Evolutionary conservation across 2,113 vertebrate species (phyloP), one percentile per base, ranked within the genome.

Genomic region (Callorhinus ursinus): DNA sequence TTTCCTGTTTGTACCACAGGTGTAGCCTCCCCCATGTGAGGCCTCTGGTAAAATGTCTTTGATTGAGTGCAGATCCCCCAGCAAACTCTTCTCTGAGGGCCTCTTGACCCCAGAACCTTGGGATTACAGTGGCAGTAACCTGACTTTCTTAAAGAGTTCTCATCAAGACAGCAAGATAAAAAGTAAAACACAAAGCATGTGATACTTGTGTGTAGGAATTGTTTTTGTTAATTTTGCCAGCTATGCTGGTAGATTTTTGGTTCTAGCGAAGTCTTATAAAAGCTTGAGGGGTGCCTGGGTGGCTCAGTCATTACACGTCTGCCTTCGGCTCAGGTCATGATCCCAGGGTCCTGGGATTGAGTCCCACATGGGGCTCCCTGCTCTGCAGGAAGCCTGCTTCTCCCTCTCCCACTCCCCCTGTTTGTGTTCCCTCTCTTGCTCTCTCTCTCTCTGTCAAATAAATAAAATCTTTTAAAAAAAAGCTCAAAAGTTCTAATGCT

Each of bases 221-320:
- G 39, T 51, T 92, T 72, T 46, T 59, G 85, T 95, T 42, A 71
- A 77, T 89, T 88, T 92, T 96, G 36, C 69, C 72, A 69, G 39
- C 74, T 59, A 0, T 84, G 55, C 13, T 74, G 26, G 49, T 42
- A 42, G 59, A 36, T 72, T n/a, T 90, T 63, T 91, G 36, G 72
- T 91, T 95, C 33, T 53, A 76, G n/a, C 65, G 31, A 72, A 84
- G 49, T 55, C 69, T 82, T 86, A 59, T 9, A 59, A 55, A 96
- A 61, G 16, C 63, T 72, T 13, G 33, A 1, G 26, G 46, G 46
- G 46, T 8, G 46, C 46, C 46, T 46, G 46, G 46, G 46, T 46
- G 46, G 46, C 46, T 46, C 46, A 46, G 46, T 46, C 46, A 8
- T 46, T 46, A 46, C 7, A 9, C 46, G 8, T 46, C 46, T 46